Percentiles rank a stretch among this genome's conserved stretches.
These are phyloP conservation scores for Bagarius yarrelli DNA, from an alignment of 2,113 vertebrate species.

Conservation along the genomic window DNA sequence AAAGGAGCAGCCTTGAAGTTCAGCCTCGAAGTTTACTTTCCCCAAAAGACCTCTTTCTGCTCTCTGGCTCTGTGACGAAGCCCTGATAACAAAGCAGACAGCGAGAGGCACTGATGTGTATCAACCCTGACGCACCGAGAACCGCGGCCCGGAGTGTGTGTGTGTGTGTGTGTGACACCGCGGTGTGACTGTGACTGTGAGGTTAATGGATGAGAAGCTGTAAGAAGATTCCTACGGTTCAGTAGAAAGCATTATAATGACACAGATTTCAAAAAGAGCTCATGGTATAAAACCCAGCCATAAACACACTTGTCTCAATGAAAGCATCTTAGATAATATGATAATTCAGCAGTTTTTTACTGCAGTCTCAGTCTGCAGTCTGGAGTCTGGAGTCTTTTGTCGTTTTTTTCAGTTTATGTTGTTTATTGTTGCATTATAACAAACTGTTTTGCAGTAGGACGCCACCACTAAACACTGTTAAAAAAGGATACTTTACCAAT, in stretches of 20 bases:
- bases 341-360: not conserved
- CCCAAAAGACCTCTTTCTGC: not conserved
- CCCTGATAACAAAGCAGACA: slow-evolving; percentile 24
- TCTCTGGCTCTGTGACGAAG: not conserved
- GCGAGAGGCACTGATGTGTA: slow-evolving; percentile 32
- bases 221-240: slow-evolving; percentile 24
- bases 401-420: not conserved
- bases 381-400: not conserved
- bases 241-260: slow-evolving; percentile 29
- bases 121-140: slow-evolving; percentile 22
- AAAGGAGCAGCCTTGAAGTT: not conserved
- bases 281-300: slow-evolving; percentile 1
- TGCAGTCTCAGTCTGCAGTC: not conserved
- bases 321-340: not conserved
- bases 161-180: slow-evolving; percentile 32
- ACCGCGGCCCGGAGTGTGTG: slow-evolving; percentile 20
- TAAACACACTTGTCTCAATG: not conserved
- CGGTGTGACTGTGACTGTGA: slow-evolving; percentile 40
- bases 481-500: too few species aligned
- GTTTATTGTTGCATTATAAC: not conserved
- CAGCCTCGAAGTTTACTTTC: slow-evolving; percentile 5
- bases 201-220: slow-evolving; percentile 40
- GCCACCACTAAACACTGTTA: too few species aligned
- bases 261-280: slow-evolving; percentile 22
- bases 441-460: not conserved